Conservation (phyloP, 2,113 vertebrate genomes). For the Chloropsis cyanopogon region DNA sequence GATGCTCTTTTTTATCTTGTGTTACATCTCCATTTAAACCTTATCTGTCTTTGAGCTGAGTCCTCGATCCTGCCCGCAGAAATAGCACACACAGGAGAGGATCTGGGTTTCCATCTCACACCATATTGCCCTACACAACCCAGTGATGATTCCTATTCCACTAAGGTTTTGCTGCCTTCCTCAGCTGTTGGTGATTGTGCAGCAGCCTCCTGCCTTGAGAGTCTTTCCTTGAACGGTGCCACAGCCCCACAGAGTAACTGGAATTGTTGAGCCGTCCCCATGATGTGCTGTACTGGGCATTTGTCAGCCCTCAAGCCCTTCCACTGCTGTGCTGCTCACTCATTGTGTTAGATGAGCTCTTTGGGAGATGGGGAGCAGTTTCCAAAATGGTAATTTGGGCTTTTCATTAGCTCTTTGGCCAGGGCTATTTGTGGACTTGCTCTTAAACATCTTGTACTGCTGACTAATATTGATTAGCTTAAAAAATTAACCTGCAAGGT, state of each 20-base stretch:
- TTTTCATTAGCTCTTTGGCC: slow-evolving; percentile 43
- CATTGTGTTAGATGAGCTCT: not conserved
- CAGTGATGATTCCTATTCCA: not conserved
- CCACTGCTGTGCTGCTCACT: not conserved
- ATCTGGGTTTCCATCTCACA: not conserved
- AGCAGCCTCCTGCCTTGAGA: not conserved
- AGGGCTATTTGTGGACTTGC: not conserved
- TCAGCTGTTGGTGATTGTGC: not conserved
- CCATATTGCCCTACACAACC: not conserved
- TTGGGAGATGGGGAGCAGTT: slow-evolving; percentile 1
- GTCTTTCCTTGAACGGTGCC: not conserved
- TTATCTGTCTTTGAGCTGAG: not conserved
- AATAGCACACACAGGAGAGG: not conserved
- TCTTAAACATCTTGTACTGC: slow-evolving; percentile 19
- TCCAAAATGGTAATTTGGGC: slow-evolving; percentile 16
- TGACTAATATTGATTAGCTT: slow-evolving; percentile 41
- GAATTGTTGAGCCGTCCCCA: not conserved
- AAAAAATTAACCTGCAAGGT: slow-evolving; percentile 26
- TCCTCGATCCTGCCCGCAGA: not conserved
- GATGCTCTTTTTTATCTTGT: not conserved
- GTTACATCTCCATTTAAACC: not conserved
- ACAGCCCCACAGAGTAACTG: not conserved
- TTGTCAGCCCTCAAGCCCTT: not conserved
- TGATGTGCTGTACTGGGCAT: not conserved
- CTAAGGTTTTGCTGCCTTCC: not conserved